phyloP scores from a whole-genome alignment of 2,888 invertebrate species.

The Panopea generosa region DNA sequence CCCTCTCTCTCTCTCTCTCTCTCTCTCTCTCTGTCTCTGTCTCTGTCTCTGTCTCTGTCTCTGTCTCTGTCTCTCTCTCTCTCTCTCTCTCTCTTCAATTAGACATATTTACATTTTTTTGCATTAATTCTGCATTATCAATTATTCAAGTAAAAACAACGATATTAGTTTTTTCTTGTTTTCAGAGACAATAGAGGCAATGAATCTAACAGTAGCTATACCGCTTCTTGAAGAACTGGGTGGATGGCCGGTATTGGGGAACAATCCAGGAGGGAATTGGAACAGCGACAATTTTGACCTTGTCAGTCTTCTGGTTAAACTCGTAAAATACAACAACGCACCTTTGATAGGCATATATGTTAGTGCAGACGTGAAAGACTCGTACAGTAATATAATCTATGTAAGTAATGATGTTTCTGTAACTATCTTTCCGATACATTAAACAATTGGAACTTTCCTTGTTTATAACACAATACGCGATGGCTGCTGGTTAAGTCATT shows the following conservation, averaged over 20 bases:
- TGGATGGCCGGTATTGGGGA: constrained; percentile 91
- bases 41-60: not conserved
- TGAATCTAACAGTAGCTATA: constrained; percentile 86
- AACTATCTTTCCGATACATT: too few relatives aligned
- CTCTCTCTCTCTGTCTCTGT: too few relatives aligned
- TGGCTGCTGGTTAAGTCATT: too few relatives aligned
- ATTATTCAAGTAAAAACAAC: too few relatives aligned
- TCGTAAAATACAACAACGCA: constrained; percentile 90
- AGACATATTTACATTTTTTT: not conserved
- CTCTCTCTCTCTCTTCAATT: too few relatives aligned
- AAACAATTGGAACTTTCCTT: too few relatives aligned
- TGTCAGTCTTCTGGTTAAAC: constrained; percentile 87
- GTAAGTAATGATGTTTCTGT: constrained; percentile 86
- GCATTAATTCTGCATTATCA: too few relatives aligned
- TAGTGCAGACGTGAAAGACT: constrained; percentile 95
- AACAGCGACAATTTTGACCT: constrained; percentile 85
- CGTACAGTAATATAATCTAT: constrained; percentile 94
- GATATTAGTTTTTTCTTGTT: not conserved
- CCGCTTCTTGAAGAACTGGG: constrained; percentile 89
- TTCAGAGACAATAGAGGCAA: constrained; percentile 89
- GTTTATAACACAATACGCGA: too few relatives aligned
- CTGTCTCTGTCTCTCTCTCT: not conserved
- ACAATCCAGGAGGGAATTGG: constrained; percentile 87
- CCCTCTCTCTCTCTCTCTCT: not conserved
- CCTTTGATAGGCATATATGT: constrained; percentile 86